Conservation (phyloP, 2,888 invertebrate species). For the Halictus ligatus region DNA sequence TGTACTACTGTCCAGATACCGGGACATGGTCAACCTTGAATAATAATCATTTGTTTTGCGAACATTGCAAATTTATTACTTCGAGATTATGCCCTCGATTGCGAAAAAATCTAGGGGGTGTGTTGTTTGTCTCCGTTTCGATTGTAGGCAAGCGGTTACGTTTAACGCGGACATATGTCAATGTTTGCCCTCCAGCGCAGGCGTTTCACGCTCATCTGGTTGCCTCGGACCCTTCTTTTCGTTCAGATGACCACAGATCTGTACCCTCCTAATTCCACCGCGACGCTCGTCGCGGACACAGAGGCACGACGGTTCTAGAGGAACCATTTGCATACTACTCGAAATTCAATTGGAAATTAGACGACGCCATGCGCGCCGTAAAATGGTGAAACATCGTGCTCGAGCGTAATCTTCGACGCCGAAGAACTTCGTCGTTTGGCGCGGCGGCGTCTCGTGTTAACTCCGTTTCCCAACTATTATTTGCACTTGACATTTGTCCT, state of each 20-base stretch:
- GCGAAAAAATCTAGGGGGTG: slow-evolving; percentile 4
- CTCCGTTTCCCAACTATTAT: slow-evolving; percentile 30
- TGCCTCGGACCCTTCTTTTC: slow-evolving; percentile 70
- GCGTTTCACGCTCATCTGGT: slow-evolving; percentile 80
- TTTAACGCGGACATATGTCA: slow-evolving; percentile 81
- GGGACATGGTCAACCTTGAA: too few species aligned
- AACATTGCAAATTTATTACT: background rate
- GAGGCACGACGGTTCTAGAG: slow-evolving; percentile 21
- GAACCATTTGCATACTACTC: slow-evolving; percentile 52
- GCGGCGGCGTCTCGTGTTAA: slow-evolving; percentile 10
- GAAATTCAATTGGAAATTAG: slow-evolving; percentile 55
- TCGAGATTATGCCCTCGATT: background rate
- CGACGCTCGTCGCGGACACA: slow-evolving; percentile 54
- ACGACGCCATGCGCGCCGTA: slow-evolving; percentile 6
- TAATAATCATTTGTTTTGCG: background rate
- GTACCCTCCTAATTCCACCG: slow-evolving; percentile 42
- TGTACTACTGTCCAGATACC: too few species aligned
- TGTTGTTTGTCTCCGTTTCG: slow-evolving; percentile 52
- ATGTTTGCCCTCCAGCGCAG: slow-evolving; percentile 81
- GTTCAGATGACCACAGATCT: slow-evolving; percentile 69
- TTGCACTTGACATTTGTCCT: slow-evolving; percentile 44
- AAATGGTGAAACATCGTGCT: slow-evolving; percentile 18
- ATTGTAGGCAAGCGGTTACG: slow-evolving; percentile 70
- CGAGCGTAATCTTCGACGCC: background rate
- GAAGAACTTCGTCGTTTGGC: slow-evolving; percentile 25